A percentile compares a stretch with the other conserved stretches of the same genome.
Evolutionary conservation across 2,888 invertebrate genomes (phyloP).

Genomic region (Polydesmus complanatus): DNA sequence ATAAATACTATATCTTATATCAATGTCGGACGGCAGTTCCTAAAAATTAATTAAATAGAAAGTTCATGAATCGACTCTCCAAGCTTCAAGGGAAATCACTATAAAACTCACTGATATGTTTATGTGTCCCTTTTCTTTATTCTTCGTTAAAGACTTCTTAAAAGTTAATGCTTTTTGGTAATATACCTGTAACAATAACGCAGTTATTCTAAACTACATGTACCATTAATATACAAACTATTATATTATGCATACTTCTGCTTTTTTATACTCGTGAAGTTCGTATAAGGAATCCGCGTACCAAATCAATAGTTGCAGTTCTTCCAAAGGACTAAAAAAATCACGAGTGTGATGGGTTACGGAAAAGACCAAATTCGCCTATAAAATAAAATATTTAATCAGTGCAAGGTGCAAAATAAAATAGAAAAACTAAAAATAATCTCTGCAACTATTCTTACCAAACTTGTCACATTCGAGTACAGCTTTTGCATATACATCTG

Average conservation of each 20-base stretch:
- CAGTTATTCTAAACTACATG: background rate
- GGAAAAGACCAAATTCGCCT: slow-evolving; percentile 52
- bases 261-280: slow-evolving; percentile 49
- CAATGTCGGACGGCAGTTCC: slow-evolving; percentile 36
- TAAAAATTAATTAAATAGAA: slow-evolving; percentile 18
- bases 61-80: slow-evolving; percentile 1
- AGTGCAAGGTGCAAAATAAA: slow-evolving; percentile 8
- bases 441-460: slow-evolving; percentile 40
- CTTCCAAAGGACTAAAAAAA: slow-evolving; percentile 42
- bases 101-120: slow-evolving; percentile 11
- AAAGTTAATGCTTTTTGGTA: slow-evolving; percentile 50
- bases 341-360: slow-evolving; percentile 51
- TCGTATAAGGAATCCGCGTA: slow-evolving; percentile 56
- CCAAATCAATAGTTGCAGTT: slow-evolving; percentile 52
- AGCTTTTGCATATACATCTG: slow-evolving; percentile 52
- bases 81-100: slow-evolving; percentile 21
- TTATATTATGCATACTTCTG: slow-evolving; percentile 39
- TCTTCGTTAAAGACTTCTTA: slow-evolving; percentile 44
- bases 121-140: slow-evolving; percentile 26
- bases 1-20: slow-evolving; percentile 58
- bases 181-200: slow-evolving; percentile 31
- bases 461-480: slow-evolving; percentile 52
- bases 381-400: slow-evolving; percentile 21
- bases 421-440: slow-evolving; percentile 8
- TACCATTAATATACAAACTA: background rate